Evolutionary conservation across 2,797 vertebrate genomes (phyloP), one percentile per base, ranked within the genome.

Genomic region (Sebastes minor): DNA sequence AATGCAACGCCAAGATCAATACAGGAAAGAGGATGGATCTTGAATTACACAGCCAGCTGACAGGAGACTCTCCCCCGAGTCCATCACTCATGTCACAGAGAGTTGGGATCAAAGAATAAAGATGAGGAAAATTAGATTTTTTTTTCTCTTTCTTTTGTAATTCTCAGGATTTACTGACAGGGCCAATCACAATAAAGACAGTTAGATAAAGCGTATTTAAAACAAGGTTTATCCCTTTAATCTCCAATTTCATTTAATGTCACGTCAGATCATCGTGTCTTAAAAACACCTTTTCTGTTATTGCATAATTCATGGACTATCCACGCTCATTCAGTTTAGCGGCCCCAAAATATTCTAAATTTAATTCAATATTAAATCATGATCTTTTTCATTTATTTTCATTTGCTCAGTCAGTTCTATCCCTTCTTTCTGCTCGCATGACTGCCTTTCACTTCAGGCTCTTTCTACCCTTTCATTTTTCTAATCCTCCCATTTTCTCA

Each of bases 401-500:
- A 57, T 68, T 76, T 82, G 22, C 20, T 82, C n/a, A 42, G 46
- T 71, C 8, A 67, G 68, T 72, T 38, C 11, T 49, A 57, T 74
- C 16, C 6, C 35, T 55, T n/a, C 55, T 49, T 72, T 73, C 35
- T 38, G 6, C 63, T 78, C 80, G 65, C 78, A 61, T 72, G 65
- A 71, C 60, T 57, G 70, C 23, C 25, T 76, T 81, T 88, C 56
- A 64, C 28, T 61, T 76, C 59, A 65, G n/a, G 28, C 12, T 71
- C 52, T 77, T 72, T 65, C 61, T 78, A 70, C 56, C 68, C 74
- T 81, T 89, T 87, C 42, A 71, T 72, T 86, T 90, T 74, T 83
- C 56, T 82, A 74, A 88, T 88, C 88, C 71, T 73, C 71, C 79
- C 79, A 77, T 90, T 89, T 86, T 83, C 79, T 91, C 81, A 92